phyloP scores from a whole-genome alignment of 2,113 vertebrate species.

The Myanophis thanlyinensis region DNA sequence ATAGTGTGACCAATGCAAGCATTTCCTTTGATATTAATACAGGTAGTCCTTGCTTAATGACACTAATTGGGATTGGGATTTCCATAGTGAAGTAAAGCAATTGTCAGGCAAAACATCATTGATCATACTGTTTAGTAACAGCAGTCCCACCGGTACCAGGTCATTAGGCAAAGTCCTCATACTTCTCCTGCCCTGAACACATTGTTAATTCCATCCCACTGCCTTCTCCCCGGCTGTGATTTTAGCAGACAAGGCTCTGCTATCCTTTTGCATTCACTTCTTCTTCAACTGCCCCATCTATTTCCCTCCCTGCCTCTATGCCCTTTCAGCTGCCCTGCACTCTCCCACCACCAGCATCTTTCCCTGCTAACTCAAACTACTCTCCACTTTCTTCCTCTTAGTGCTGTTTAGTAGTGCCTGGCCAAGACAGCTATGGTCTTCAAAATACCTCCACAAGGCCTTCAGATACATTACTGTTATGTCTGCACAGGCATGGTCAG shows the following conservation, averaged over 20 bases:
- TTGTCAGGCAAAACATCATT: neutral
- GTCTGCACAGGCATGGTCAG: too few relatives aligned
- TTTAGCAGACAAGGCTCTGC: neutral
- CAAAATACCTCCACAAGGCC: neutral
- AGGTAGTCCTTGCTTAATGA: neutral
- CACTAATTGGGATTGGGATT: neutral
- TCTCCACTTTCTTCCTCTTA: neutral
- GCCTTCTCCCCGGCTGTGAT: neutral
- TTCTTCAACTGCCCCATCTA: neutral
- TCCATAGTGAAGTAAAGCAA: neutral
- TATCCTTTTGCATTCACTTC: neutral
- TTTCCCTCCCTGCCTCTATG: neutral
- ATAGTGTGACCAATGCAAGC: neutral
- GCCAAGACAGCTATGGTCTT: neutral
- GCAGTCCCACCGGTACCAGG: neutral
- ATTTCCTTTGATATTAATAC: neutral
- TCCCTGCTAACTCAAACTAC: neutral
- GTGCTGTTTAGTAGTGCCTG: neutral
- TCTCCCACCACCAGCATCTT: neutral
- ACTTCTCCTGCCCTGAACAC: neutral
- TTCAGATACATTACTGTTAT: neutral
- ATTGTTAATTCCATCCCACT: neutral
- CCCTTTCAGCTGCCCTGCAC: neutral
- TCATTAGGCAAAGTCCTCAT: neutral
- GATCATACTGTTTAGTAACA: neutral